These are phyloP conservation scores for Heterodera schachtii DNA, from an alignment of 1,140 invertebrate genomes.

Conservation along the genomic window DNA sequence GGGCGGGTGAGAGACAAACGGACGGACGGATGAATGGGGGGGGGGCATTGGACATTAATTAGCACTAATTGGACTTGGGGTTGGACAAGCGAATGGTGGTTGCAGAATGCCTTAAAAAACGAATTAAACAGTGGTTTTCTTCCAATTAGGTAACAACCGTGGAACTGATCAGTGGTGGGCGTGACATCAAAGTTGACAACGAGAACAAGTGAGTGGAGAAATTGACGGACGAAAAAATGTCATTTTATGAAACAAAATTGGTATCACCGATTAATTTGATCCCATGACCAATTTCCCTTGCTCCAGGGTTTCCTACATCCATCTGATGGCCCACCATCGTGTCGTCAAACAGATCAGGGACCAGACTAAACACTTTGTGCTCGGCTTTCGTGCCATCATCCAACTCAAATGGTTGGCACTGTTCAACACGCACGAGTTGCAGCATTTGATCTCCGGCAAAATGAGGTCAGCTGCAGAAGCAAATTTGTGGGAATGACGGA, in stretches of 20 bases:
- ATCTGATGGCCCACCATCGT: slow-evolving; percentile 95
- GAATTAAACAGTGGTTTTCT: neutral
- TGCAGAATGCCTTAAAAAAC: neutral
- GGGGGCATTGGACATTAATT: too few relatives aligned
- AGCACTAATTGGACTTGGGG: too few relatives aligned
- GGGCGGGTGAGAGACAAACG: slow-evolving; percentile 75
- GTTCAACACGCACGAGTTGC: slow-evolving; percentile 92
- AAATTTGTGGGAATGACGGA: too few relatives aligned
- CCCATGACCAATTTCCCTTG: too few relatives aligned
- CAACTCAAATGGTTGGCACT: slow-evolving; percentile 90
- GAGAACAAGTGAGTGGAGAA: slow-evolving; percentile 81
- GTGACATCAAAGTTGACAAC: slow-evolving; percentile 87
- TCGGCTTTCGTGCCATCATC: slow-evolving; percentile 91
- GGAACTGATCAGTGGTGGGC: slow-evolving; percentile 84
- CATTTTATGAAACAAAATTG: too few relatives aligned
- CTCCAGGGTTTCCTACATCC: slow-evolving; percentile 88
- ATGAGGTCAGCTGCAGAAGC: slow-evolving; percentile 51
- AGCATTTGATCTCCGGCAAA: slow-evolving; percentile 70
- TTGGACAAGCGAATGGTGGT: too few relatives aligned
- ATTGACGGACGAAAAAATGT: too few relatives aligned
- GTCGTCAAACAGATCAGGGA: slow-evolving; percentile 96
- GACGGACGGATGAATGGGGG: too few relatives aligned
- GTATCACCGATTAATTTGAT: too few relatives aligned
- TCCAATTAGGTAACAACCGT: slow-evolving; percentile 65
- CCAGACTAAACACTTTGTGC: slow-evolving; percentile 91